Evolutionary conservation across 2,113 vertebrate species (phyloP), one percentile per base, ranked within the genome.

Genomic region (Otolemur garnettii): DNA sequence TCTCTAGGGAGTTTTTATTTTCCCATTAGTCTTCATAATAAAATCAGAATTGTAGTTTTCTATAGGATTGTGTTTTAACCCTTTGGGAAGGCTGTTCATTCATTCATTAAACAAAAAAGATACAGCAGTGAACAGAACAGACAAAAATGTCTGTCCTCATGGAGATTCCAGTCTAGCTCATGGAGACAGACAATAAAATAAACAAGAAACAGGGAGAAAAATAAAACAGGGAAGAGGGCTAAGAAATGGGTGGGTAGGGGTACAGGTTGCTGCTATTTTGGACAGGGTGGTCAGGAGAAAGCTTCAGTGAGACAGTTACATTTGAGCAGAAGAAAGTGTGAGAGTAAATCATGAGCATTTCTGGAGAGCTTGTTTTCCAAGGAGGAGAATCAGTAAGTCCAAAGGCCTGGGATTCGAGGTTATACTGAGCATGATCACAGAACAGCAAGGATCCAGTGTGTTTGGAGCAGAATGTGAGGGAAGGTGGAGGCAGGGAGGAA

Each of bases 21-120:
- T 90, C 62, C 62, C 45, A 86, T 45, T 90, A 82, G 77, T 87
- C 60, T 94, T 77, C 55, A 57, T 90, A 84, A 64, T 81, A 84
- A 81, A 90, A 75, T 80, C 57, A 80, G 79, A 94, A 91, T 50
- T 72, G 19, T 81, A 30, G 22, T 94, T 94, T 89, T 87, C 28
- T 60, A 2, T 33, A 42, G 24, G 62, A 86, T 14, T 55, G 5
- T 42, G n/a, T 92, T 80, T 30, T 64, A 74, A 83, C 64, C 57
- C 88, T 79, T 83, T 80, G 42, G 64, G 18, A 90, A 84, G 33
- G 15, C 60, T 64, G 45, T 62, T 90, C 45, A 68, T 93, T 95
- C 13, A 66, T 35, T 93, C 53, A 85, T 55, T 95, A 50, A 96
- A 87, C 71, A 84, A 60, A 53, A 53, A 14, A 24, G 62, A 72